phyloP scores from a whole-genome alignment of 2,797 vertebrate genomes.

The Philypnodon macrostomus region DNA sequence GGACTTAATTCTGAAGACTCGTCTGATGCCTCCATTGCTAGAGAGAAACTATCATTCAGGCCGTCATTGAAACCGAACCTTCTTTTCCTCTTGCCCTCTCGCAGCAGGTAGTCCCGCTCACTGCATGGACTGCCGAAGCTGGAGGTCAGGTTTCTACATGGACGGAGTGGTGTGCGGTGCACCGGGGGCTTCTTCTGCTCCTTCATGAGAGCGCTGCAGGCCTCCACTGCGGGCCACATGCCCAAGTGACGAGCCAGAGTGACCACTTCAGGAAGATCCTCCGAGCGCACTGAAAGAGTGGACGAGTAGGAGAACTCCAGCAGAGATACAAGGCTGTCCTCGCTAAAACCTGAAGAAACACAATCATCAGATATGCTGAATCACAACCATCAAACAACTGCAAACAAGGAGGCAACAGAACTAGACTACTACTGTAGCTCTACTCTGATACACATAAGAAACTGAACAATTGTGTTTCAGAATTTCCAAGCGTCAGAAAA shows the following conservation, averaged over 20 bases:
- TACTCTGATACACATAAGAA: no score
- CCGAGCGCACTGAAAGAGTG: constrained; percentile 72
- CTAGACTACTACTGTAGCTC: neutral
- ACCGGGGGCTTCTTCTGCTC: constrained; percentile 60
- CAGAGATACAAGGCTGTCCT: constrained; percentile 77
- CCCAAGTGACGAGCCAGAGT: constrained; percentile 82
- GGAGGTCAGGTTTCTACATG: constrained; percentile 25
- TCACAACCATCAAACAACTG: constrained; percentile 17
- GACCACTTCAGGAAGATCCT: constrained; percentile 77
- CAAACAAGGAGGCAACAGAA: constrained; percentile 20
- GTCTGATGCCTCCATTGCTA: constrained; percentile 42
- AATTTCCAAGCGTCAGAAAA: no score
- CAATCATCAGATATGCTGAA: constrained; percentile 31
- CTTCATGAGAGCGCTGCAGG: constrained; percentile 76
- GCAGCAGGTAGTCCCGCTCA: constrained; percentile 39
- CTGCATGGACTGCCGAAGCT: constrained; percentile 18
- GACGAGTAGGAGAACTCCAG: constrained; percentile 84
- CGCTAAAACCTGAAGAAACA: constrained; percentile 70
- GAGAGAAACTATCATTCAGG: constrained; percentile 35
- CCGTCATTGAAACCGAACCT: constrained; percentile 26
- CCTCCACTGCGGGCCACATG: constrained; percentile 83
- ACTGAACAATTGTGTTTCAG: no score
- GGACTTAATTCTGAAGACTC: constrained; percentile 52
- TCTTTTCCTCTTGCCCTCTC: constrained; percentile 52
- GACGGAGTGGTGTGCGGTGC: constrained; percentile 11